Conservation (phyloP, 2,888 invertebrate species). For the Trichogramma evanescens region DNA sequence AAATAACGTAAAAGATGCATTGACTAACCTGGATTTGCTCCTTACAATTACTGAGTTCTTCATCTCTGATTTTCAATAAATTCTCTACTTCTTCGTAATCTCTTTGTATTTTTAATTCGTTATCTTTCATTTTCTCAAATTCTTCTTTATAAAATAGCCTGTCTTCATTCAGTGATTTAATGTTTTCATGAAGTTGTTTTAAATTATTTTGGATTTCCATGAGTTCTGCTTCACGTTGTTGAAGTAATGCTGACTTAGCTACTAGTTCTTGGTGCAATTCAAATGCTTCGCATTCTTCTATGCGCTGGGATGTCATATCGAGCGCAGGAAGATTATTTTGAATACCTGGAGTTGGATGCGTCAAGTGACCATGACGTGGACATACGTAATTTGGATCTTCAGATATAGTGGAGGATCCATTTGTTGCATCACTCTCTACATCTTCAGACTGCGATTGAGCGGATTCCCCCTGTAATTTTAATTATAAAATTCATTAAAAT, state of each 20-base stretch:
- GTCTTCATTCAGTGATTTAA: conserved; percentile 52
- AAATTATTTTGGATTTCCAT: conserved; percentile 52
- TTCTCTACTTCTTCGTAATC: conserved; percentile 54
- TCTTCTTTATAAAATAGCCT: conserved; percentile 55
- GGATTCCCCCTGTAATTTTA: conserved; percentile 5
- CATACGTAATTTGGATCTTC: conserved; percentile 12
- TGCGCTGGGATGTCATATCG: conserved; percentile 4
- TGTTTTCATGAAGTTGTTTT: conserved; percentile 53
- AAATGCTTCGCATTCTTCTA: conserved; percentile 33
- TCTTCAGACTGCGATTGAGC: not conserved
- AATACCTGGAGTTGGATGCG: no score
- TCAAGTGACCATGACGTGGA: conserved; percentile 12
- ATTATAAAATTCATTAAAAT: not conserved
- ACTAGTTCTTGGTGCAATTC: conserved; percentile 57
- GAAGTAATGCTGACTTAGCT: conserved; percentile 54
- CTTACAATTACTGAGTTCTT: conserved; percentile 51
- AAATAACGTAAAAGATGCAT: no score
- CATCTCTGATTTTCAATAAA: conserved; percentile 46
- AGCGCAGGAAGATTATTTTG: not conserved
- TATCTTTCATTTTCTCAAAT: conserved; percentile 51
- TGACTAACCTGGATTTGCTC: conserved; percentile 43
- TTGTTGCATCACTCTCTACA: not conserved
- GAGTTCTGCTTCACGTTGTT: conserved; percentile 56
- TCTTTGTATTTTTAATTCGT: conserved; percentile 52
- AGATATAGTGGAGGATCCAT: not conserved